phyloP scores from a whole-genome alignment of 1,140 invertebrate genomes.

The Drosophila hydei region DNA sequence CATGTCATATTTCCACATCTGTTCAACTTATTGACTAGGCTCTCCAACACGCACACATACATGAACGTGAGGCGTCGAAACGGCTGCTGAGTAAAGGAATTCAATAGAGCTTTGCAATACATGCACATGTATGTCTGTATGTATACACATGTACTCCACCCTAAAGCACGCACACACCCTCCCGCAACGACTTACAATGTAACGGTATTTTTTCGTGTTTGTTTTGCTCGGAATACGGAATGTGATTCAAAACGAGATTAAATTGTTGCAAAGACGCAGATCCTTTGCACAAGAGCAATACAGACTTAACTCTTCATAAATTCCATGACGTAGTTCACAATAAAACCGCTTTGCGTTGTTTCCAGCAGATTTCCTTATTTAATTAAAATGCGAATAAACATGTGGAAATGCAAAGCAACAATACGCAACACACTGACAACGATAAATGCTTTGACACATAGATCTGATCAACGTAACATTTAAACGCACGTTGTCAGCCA shows the following conservation, averaged over 20 bases:
- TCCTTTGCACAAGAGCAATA: background rate
- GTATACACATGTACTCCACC: constrained; percentile 33
- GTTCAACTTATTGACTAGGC: constrained; percentile 2
- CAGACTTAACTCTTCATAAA: background rate
- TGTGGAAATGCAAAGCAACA: background rate
- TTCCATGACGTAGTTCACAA: background rate
- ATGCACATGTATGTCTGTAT: background rate
- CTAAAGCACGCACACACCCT: constrained; percentile 24
- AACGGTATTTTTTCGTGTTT: constrained; percentile 56
- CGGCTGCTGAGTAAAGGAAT: constrained; percentile 26
- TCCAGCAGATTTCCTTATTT: constrained; percentile 23
- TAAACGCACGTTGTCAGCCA: constrained; percentile 20
- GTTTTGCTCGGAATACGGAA: constrained; percentile 41
- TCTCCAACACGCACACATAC: constrained; percentile 14
- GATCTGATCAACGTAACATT: constrained; percentile 6
- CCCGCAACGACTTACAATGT: constrained; percentile 25
- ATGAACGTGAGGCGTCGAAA: constrained; percentile 4
- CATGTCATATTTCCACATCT: constrained; percentile 5
- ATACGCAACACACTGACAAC: constrained; percentile 5
- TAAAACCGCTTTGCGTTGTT: background rate
- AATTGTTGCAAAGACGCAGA: constrained; percentile 13
- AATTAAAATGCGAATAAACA: constrained; percentile 14
- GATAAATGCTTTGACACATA: background rate
- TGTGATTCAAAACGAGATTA: constrained; percentile 20
- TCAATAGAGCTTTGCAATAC: constrained; percentile 20